A percentile compares a stretch with the other conserved stretches of the same genome.
Conservation (phyloP, 2,888 invertebrate genomes). For the Allacma fusca region DNA sequence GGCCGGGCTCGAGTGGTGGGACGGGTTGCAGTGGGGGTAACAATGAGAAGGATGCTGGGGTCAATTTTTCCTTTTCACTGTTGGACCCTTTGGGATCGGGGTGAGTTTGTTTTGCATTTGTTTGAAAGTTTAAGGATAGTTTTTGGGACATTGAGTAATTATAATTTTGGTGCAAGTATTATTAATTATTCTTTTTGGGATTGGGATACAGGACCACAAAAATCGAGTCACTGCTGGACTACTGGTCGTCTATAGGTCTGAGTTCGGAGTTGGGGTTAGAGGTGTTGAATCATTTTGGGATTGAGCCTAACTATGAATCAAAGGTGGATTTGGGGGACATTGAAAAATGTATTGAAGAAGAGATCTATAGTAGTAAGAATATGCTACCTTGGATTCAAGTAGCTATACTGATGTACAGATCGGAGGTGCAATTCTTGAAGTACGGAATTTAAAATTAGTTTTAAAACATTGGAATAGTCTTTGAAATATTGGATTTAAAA, state of each 20-base stretch:
- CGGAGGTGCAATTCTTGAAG: conserved; percentile 72
- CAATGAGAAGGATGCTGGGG: conserved; percentile 25
- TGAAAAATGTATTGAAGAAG: conserved; percentile 58
- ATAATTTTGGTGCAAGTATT: too few relatives aligned
- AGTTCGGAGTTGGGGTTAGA: conserved; percentile 27
- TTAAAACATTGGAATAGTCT: too few relatives aligned
- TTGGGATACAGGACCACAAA: conserved; percentile 23
- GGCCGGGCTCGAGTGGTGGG: conserved; percentile 10
- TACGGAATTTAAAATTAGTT: conserved; percentile 64
- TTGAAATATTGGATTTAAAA: too few relatives aligned
- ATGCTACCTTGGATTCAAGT: conserved; percentile 71
- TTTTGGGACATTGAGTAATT: too few relatives aligned
- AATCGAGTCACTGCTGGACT: conserved; percentile 37
- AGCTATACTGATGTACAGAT: conserved; percentile 73
- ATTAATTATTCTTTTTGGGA: not conserved
- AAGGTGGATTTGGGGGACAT: conserved; percentile 40
- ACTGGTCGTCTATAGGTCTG: conserved; percentile 36
- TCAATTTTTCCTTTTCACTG: conserved; percentile 33
- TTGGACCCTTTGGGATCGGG: conserved; percentile 41
- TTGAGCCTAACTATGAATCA: conserved; percentile 38
- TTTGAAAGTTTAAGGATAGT: too few relatives aligned
- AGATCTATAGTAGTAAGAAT: conserved; percentile 57
- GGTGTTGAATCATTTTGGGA: conserved; percentile 39
- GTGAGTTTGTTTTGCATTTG: conserved; percentile 7
- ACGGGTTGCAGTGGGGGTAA: conserved; percentile 21